A percentile compares a stretch with the other conserved stretches of the same genome.
phyloP scores from a whole-genome alignment of 2,888 invertebrate species.

The Meteorus cinctellus region DNA sequence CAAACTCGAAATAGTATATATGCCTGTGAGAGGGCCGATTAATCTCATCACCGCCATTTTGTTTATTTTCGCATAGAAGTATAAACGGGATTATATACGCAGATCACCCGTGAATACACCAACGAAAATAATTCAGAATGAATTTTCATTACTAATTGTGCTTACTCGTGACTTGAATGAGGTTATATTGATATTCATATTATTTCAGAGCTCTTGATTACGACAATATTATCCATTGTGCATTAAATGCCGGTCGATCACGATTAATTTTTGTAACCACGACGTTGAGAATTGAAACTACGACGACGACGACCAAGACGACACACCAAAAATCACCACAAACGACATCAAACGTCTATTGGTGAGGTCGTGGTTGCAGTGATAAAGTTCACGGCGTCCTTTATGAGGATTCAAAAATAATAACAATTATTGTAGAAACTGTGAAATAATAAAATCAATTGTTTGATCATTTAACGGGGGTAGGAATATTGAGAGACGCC shows the following conservation, averaged over 20 bases:
- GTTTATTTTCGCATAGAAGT: slow-evolving; percentile 83
- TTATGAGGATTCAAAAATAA: not conserved
- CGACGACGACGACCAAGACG: not conserved
- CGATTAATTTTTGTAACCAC: slow-evolving; percentile 26
- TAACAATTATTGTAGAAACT: not conserved
- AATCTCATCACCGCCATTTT: slow-evolving; percentile 79
- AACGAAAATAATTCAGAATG: slow-evolving; percentile 7
- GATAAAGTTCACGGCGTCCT: slow-evolving; percentile 13
- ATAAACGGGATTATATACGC: slow-evolving; percentile 16
- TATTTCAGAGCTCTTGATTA: not conserved
- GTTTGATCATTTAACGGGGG: not conserved
- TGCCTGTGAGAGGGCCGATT: slow-evolving; percentile 22
- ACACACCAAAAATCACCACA: not conserved
- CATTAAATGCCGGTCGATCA: slow-evolving; percentile 21
- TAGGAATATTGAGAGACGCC: not conserved
- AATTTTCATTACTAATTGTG: slow-evolving; percentile 5
- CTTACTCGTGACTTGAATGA: slow-evolving; percentile 20
- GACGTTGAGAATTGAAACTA: slow-evolving; percentile 30
- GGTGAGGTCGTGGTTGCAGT: slow-evolving; percentile 23
- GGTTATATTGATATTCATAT: slow-evolving; percentile 2
- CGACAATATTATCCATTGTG: not conserved
- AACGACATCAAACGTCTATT: slow-evolving; percentile 12
- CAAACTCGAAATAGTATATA: not conserved
- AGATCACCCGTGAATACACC: slow-evolving; percentile 15
- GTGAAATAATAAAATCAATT: no score